Evolutionary conservation across 2,113 vertebrate species (phyloP).

Genomic region (Labrus mixtus): DNA sequence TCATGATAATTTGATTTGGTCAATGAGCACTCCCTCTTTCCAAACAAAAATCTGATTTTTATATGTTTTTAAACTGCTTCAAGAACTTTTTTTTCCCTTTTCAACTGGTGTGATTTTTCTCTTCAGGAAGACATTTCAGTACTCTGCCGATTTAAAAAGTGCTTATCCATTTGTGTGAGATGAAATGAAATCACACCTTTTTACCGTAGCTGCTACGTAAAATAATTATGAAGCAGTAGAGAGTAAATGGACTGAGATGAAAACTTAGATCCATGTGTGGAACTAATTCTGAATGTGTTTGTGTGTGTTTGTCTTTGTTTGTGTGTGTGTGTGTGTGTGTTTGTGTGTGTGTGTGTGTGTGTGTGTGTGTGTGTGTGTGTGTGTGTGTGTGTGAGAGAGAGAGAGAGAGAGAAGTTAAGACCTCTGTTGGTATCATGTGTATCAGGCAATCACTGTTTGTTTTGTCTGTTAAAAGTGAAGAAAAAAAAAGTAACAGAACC

Average conservation of each 20-base stretch:
- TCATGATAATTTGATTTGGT: background rate
- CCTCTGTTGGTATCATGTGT: background rate
- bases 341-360: constrained; percentile 4
- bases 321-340: constrained; percentile 1
- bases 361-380: no score
- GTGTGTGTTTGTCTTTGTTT: background rate
- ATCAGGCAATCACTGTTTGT: background rate
- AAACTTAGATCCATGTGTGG: constrained; percentile 2
- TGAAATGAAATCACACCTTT: background rate
- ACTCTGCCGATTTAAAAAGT: background rate
- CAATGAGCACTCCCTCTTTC: constrained; percentile 48
- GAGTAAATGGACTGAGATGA: background rate
- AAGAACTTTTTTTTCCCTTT: background rate
- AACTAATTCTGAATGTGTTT: constrained; percentile 10
- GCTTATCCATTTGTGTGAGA: no score
- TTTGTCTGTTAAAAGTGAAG: no score
- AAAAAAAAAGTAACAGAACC: background rate
- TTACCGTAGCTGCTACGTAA: constrained; percentile 18
- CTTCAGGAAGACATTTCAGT: background rate
- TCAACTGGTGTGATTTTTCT: constrained; percentile 12
- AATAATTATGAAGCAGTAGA: background rate
- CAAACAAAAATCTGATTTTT: background rate
- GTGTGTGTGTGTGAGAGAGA: background rate
- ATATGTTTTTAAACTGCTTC: background rate
- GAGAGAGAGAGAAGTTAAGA: no score